Evolutionary conservation across 2,888 invertebrate species (phyloP), one percentile per base, ranked within the genome.

Genomic region (Synergus japonicus): DNA sequence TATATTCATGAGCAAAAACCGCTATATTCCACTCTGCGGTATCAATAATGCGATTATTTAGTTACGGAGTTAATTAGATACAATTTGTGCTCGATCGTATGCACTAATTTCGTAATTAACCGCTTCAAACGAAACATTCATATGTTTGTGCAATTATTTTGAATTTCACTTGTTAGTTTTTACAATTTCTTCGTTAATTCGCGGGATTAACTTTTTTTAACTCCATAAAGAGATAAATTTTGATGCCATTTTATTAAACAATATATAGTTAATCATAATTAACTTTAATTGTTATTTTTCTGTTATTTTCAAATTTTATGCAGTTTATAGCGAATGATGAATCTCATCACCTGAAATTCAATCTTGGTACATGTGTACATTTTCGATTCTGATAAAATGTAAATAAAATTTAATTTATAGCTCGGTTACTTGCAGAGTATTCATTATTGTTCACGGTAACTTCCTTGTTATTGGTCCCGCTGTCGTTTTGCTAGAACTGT

Each of bases 391-490:
- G 18, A 37, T 76, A 77, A 73, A 76, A 44, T n/a, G 1, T 5
- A 22, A 58, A 9, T 44, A 12, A 29, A 22, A 46, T 5, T 2
- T 67, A 12, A 22, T 67, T 13, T 5, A 10, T 13, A 67, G 22
- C 29, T 49, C 7, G 13, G 22, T 29, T 12, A 63, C 4, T 5
- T 49, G 12, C 46, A 46, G 15, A 46, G 3, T 1, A 29, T 69
- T 49, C 15, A 37, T 69, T 69, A 46, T 69, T 29, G 7, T 29
- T 69, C 22, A 22, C 49, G 18, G 60, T 54, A 29, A 15, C 77
- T 82, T 82, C 76, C 76, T 46, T 49, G 46, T 78, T 78, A 81
- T 78, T 77, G 76, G 78, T 78, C 65, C 15, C 29, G 5, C 73
- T 54, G 37, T 37, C 10, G 7, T 29, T 73, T 37, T 29, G 37